Evolutionary conservation across 2,888 invertebrate genomes (phyloP).

Genomic region (Smittia aterrima): DNA sequence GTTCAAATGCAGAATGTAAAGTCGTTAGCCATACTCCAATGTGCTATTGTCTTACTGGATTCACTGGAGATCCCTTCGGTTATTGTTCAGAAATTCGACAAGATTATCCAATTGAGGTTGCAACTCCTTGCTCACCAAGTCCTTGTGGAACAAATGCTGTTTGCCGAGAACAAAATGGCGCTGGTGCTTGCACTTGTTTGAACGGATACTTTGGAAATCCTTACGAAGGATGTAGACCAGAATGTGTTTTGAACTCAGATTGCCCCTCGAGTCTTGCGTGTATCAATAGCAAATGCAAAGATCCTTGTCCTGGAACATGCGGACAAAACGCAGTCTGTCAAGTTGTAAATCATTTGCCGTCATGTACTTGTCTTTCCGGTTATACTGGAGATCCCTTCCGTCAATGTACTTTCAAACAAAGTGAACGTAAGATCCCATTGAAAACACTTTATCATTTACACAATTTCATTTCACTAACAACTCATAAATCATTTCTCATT

Average conservation of each 20-base stretch:
- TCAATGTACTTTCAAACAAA: slow-evolving; percentile 59
- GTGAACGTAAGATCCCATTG: slow-evolving; percentile 54
- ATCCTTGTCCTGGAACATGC: slow-evolving; percentile 79
- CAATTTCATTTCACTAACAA: slow-evolving; percentile 39
- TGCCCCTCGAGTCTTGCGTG: slow-evolving; percentile 74
- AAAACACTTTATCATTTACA: neutral
- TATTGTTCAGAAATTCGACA: slow-evolving; percentile 55
- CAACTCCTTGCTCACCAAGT: slow-evolving; percentile 69
- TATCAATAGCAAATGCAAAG: slow-evolving; percentile 74
- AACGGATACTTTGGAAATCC: slow-evolving; percentile 74
- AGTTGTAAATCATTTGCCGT: slow-evolving; percentile 74
- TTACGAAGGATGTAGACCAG: slow-evolving; percentile 69
- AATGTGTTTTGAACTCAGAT: slow-evolving; percentile 79
- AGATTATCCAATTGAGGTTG: neutral
- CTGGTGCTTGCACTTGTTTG: slow-evolving; percentile 71
- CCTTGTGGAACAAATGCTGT: slow-evolving; percentile 66
- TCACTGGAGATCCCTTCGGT: slow-evolving; percentile 56
- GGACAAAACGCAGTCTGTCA: slow-evolving; percentile 80
- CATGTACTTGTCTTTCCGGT: slow-evolving; percentile 77
- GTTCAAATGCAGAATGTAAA: slow-evolving; percentile 76
- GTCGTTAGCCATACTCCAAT: slow-evolving; percentile 67
- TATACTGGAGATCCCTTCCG: slow-evolving; percentile 76
- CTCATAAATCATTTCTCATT: slow-evolving; percentile 44
- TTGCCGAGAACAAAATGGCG: slow-evolving; percentile 61
- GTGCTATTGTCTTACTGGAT: slow-evolving; percentile 65